Percentiles rank a stretch among this genome's conserved stretches.
phyloP scores from a whole-genome alignment of 2,113 vertebrate species.

The Sterrhoptilus dennistouni region DNA sequence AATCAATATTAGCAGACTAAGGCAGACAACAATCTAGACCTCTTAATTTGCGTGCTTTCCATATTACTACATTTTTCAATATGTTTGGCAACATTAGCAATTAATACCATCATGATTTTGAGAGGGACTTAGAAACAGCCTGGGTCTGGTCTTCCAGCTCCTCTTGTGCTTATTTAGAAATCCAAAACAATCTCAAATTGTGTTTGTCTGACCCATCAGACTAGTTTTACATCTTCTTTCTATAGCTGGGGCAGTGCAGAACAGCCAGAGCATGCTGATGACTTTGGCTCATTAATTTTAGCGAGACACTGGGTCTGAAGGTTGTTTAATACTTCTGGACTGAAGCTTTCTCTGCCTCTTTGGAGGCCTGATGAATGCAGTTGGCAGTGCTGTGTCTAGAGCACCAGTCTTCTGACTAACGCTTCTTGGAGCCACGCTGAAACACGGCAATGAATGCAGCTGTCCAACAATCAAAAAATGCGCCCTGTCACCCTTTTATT shows the following conservation, averaged over 20 bases:
- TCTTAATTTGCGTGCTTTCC: constrained; percentile 1
- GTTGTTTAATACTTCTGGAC: neutral
- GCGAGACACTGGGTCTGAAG: neutral
- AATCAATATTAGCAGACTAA: constrained; percentile 17
- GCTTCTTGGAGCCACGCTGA: neutral
- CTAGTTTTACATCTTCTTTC: neutral
- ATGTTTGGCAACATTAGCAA: neutral
- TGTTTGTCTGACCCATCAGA: neutral
- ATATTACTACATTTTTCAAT: constrained; percentile 6
- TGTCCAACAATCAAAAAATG: neutral
- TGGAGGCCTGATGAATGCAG: neutral
- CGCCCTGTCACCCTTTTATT: neutral
- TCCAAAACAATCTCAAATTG: neutral
- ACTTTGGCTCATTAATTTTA: constrained; percentile 38
- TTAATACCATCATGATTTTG: neutral
- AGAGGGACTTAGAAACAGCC: neutral
- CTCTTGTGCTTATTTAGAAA: neutral
- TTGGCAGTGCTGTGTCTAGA: neutral
- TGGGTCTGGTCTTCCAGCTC: neutral
- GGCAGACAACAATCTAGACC: neutral
- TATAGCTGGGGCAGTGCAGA: neutral
- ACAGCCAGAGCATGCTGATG: neutral
- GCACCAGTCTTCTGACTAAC: neutral
- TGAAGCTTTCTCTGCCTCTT: neutral
- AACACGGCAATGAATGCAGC: neutral